Conservation (phyloP, 2,113 vertebrate species). For the Indicator indicator region DNA sequence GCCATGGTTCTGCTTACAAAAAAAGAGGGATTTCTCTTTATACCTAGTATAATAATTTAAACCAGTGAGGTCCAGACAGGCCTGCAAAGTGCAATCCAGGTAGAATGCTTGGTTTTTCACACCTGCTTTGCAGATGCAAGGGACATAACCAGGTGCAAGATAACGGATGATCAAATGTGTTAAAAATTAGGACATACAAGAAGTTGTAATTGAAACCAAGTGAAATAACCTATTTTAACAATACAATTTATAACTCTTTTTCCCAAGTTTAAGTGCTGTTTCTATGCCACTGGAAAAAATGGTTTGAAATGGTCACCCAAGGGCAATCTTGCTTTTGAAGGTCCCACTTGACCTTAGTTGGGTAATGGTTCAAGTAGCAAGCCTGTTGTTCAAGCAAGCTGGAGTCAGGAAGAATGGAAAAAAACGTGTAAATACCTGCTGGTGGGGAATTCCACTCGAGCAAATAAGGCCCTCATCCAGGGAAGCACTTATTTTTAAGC, state of each 20-base stretch:
- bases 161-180: background rate
- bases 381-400: constrained; percentile 66
- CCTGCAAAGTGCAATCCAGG: background rate
- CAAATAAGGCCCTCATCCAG: constrained; percentile 64
- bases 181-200: background rate
- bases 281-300: constrained; percentile 40
- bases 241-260: background rate
- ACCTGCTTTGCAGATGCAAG: constrained; percentile 3
- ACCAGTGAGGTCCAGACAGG: background rate
- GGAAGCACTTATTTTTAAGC: constrained; percentile 61
- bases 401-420: constrained; percentile 64
- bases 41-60: background rate
- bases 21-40: background rate
- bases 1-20: background rate
- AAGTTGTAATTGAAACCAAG: constrained; percentile 10
- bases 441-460: constrained; percentile 66
- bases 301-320: constrained; percentile 59
- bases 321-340: constrained; percentile 37
- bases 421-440: constrained; percentile 41
- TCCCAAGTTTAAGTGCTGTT: constrained; percentile 30
- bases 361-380: constrained; percentile 68
- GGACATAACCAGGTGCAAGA: constrained; percentile 16
- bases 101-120: background rate
- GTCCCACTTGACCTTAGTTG: constrained; percentile 57
- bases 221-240: background rate